phyloP scores from a whole-genome alignment of 2,797 vertebrate species.

The Lacerta agilis region DNA sequence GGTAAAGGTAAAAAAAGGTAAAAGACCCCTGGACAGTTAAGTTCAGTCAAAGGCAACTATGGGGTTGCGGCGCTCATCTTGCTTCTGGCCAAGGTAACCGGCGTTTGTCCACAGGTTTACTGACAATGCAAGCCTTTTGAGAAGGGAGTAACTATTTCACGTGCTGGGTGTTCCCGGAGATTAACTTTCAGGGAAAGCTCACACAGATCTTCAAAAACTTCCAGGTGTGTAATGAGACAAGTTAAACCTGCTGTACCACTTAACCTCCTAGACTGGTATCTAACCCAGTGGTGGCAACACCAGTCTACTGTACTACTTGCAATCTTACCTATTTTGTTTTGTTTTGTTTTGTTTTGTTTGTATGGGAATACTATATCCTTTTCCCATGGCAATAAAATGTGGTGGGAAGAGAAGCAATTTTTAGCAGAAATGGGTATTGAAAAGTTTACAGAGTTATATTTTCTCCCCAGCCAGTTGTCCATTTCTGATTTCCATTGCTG shows the following conservation, averaged over 20 bases:
- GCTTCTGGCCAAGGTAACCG: too few species aligned
- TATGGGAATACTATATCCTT: neutral
- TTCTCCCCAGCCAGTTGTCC: neutral
- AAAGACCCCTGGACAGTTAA: too few species aligned
- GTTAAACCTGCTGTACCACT: constrained; percentile 55
- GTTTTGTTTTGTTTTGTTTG: neutral
- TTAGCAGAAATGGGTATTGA: neutral
- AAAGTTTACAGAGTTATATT: neutral
- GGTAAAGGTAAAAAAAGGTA: too few species aligned
- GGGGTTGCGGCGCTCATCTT: too few species aligned
- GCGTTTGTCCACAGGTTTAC: neutral
- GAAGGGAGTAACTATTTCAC: neutral
- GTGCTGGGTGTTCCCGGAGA: constrained; percentile 20
- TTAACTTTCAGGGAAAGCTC: constrained; percentile 23
- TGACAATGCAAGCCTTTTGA: neutral
- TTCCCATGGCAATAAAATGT: neutral
- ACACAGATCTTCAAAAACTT: neutral
- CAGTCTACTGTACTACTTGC: neutral
- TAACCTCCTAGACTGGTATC: constrained; percentile 30
- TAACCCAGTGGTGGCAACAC: constrained; percentile 11
- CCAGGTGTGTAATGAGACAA: constrained; percentile 16
- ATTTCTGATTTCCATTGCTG: neutral
- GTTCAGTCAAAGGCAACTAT: too few species aligned
- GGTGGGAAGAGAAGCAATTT: neutral
- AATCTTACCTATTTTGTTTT: neutral